phyloP scores from a whole-genome alignment of 2,888 invertebrate genomes.

The Cheilosia vulpina region DNA sequence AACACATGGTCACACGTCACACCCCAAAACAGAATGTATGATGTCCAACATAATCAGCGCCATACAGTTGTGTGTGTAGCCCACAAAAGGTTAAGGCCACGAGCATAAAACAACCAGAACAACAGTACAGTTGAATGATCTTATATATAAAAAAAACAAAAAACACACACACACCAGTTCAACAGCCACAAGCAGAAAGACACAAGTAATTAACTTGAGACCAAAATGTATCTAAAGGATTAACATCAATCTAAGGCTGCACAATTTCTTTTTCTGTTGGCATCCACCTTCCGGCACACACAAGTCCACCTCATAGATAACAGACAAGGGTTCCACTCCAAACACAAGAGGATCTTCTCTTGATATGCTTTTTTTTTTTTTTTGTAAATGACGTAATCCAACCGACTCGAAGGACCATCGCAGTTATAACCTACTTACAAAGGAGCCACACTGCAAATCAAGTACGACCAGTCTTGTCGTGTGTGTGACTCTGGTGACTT shows the following conservation, averaged over 20 bases:
- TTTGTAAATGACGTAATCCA: conserved; percentile 57
- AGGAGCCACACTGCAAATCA: conserved; percentile 51
- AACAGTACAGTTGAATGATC: conserved; percentile 59
- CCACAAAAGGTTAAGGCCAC: conserved; percentile 70
- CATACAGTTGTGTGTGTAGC: conserved; percentile 25
- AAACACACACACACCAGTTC: conserved; percentile 1
- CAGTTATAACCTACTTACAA: conserved; percentile 65
- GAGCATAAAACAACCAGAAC: conserved; percentile 43
- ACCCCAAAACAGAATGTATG: conserved; percentile 51
- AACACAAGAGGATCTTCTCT: conserved; percentile 7
- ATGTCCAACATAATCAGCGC: conserved; percentile 51
- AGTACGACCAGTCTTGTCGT: conserved; percentile 35
- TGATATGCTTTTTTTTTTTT: not conserved
- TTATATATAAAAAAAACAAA: conserved; percentile 20
- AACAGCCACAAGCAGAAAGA: conserved; percentile 14
- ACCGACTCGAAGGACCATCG: conserved; percentile 56
- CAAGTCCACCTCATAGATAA: conserved; percentile 30
- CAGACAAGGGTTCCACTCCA: not conserved
- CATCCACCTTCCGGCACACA: conserved; percentile 54
- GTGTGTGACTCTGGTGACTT: conserved; percentile 58
- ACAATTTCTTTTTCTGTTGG: conserved; percentile 8
- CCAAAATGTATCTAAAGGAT: conserved; percentile 55
- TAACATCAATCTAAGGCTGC: conserved; percentile 49
- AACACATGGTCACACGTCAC: conserved; percentile 54
- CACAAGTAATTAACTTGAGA: conserved; percentile 25